Evolutionary conservation across 2,113 vertebrate species (phyloP), one percentile per base, ranked within the genome.

Genomic region (Sphyrna mokarran): DNA sequence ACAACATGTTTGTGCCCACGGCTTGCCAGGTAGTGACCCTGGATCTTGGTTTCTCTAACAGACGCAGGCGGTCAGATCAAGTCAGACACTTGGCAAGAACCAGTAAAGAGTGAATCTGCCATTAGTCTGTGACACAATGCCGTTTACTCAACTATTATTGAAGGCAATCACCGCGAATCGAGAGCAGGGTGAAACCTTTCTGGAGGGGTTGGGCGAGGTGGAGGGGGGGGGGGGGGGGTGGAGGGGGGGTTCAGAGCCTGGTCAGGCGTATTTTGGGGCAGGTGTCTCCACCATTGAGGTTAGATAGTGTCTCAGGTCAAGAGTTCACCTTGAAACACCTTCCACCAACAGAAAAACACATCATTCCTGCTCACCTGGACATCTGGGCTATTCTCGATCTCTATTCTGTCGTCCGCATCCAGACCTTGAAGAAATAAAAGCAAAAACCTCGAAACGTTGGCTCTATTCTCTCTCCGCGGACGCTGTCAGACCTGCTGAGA

Each of bases 191-290:
- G 66, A 68, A 18, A 16, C 66, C 14, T 68, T 18, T 68, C 16
- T 14, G 14, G 18, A 3, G 1, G 16, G 14, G 2, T n/a, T n/a
- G n/a, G n/a, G n/a, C 0, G 14, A 14, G 16, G 16, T 68, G 1
- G 37, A 11, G 61, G 61, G 7, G 0, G 61, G 11, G 61, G 8
- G 61, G 13, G 61, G 3, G 61, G 8, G 0, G 61, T 8, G 61
- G 10, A 63, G 61, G 61, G 4, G 61, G 43, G 61, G 61, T 10
- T 9, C 13, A 13, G 61, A 63, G 61, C 61, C 48, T 5, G 26
- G 33, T 29, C 33, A 11, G 11, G 43, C 10, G 7, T 23, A 6
- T 6, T 40, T 10, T 58, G 4, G 80, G 23, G 11, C 13, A 37
- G 33, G 20, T 20, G 48, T 61, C 58, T 29, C 23, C 29, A 43